These are phyloP conservation scores for Palloptera scutellata DNA, from an alignment of 2,888 invertebrate genomes.

Conservation along the genomic window DNA sequence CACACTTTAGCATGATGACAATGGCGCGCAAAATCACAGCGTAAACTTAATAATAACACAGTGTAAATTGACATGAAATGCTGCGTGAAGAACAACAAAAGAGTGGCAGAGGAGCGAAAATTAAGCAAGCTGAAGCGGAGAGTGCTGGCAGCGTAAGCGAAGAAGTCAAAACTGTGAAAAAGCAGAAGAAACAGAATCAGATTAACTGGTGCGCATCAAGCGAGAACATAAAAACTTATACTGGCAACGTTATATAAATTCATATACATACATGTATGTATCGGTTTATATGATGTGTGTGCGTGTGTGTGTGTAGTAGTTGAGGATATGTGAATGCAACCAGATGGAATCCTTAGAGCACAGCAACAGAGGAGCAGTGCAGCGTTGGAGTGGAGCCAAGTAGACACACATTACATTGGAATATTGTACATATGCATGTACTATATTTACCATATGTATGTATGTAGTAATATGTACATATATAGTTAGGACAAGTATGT, in stretches of 20 bases:
- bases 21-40: slow-evolving; percentile 1
- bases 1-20: slow-evolving; percentile 20
- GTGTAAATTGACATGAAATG: slow-evolving; percentile 22
- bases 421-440: neutral
- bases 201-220: neutral
- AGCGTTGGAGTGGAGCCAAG: neutral
- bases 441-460: neutral
- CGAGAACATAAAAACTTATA: neutral
- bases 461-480: neutral
- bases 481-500: neutral
- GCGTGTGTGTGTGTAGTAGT: neutral
- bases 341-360: neutral
- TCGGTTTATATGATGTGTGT: neutral
- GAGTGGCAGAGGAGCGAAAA: neutral
- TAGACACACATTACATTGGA: neutral
- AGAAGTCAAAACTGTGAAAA: slow-evolving; percentile 1
- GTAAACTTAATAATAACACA: slow-evolving; percentile 27
- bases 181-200: neutral
- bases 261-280: neutral
- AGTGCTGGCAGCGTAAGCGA: neutral
- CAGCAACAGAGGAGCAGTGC: neutral
- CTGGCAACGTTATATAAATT: neutral
- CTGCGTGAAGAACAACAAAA: slow-evolving; percentile 3
- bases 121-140: neutral
- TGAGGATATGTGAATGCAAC: neutral